Base-by-base conservation (phyloP, 2,888 invertebrate genomes). In the Holacanthella duospinosa region DNA sequence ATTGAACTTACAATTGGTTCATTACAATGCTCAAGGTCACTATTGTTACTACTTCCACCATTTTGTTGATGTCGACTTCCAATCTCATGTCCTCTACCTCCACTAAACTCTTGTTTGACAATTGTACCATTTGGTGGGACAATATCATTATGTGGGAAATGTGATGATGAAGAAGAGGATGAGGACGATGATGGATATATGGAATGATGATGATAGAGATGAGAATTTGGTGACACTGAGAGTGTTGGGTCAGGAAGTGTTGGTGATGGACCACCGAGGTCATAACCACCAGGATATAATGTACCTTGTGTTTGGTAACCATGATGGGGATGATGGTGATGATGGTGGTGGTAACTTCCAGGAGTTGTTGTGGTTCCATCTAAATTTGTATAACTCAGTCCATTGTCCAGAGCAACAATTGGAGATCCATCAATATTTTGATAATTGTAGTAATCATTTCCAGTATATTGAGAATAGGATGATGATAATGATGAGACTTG, bases 351-450 rank as follows among this genome's bases (percentile, higher is more conserved):
- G 78, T 68, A 65, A 82, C 75, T 80, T 76, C 60, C 77, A 77
- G 2, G 83, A 83, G 74, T 89, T 90, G 53, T 58, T 57, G 6
- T 12, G 1, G 27, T 21, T 21, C 55, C 57, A 77, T 93, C 92
- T 73, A 93, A 79, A 77, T 92, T 92, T 0, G 92, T 92, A 77
- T 93, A 93, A 77, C 91, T 90, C 64, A 93, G 80, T 0, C 92
- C 92, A 53, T 89, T 62, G 48, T 48, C 48, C 19, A 48, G 48
- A 4, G 48, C 48, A 21, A 48, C 48, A 48, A 48, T 48, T 4
- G 48, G 48, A 4, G 48, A 48, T 4, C 21, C 48, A 9, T n/a
- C 48, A 4, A 9, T 21, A 21, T 4, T 48, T 4, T 9, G 48
- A 21, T 48, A 48, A 48, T 48, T 48, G 48, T 48, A 48, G 48